Conservation (phyloP, 2,888 invertebrate species). For the Clunio marinus region DNA sequence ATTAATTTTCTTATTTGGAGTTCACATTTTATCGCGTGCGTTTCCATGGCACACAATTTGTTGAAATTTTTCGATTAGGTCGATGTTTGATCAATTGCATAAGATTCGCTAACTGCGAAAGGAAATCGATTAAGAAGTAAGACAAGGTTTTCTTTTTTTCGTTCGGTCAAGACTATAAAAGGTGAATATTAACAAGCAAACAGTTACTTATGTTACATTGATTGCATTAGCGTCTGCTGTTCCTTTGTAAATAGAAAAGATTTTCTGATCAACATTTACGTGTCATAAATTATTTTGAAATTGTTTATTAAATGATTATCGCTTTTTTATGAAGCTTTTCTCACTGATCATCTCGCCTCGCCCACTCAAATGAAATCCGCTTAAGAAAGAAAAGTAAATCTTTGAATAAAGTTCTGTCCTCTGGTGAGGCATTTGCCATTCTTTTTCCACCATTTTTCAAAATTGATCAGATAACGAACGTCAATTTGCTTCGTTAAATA, state of each 20-base stretch:
- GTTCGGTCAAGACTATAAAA: background rate
- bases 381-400: slow-evolving; percentile 5
- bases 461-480: slow-evolving; percentile 10
- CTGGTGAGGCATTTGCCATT: background rate
- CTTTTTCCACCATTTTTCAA: background rate
- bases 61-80: slow-evolving; percentile 16
- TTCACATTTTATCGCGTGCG: background rate
- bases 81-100: slow-evolving; percentile 5
- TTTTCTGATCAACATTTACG: too few relatives aligned
- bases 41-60: background rate
- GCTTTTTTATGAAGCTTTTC: background rate
- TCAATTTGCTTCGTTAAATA: slow-evolving; percentile 4
- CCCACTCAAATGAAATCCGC: background rate
- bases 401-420: too few relatives aligned
- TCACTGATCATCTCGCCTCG: background rate
- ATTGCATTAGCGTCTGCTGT: background rate
- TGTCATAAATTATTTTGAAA: background rate
- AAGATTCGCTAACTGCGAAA: background rate
- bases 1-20: too few relatives aligned
- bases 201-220: too few relatives aligned
- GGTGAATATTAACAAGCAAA: background rate
- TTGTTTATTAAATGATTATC: background rate
- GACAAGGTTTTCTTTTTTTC: too few relatives aligned
- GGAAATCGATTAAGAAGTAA: background rate
- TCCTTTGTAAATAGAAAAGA: background rate